A percentile compares a stretch with the other conserved stretches of the same genome.
These are phyloP conservation scores for Pseudococcus viburni DNA, from an alignment of 2,888 invertebrate genomes.

Conservation along the genomic window DNA sequence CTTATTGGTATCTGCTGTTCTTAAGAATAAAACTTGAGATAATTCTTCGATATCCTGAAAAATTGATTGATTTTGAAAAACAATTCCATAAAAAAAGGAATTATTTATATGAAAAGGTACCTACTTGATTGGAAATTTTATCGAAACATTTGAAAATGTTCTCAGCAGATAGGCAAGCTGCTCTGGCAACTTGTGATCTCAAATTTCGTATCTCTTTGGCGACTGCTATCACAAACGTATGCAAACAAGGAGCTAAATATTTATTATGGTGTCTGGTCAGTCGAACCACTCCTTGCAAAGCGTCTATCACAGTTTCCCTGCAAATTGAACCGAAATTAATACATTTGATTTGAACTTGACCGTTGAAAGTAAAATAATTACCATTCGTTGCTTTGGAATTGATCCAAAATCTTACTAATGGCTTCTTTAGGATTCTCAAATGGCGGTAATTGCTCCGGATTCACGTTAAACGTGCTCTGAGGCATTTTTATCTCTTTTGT, in stretches of 20 bases:
- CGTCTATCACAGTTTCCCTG: constrained; percentile 83
- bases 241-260: constrained; percentile 76
- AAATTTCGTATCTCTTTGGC: constrained; percentile 88
- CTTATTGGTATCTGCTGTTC: constrained; percentile 94
- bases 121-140: constrained; percentile 76
- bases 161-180: constrained; percentile 86
- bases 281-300: constrained; percentile 79
- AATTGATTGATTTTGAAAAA: neutral
- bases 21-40: constrained; percentile 84
- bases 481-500: constrained; percentile 66
- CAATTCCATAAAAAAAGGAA: too few species aligned
- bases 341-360: neutral
- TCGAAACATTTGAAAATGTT: constrained; percentile 81
- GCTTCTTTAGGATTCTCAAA: constrained; percentile 79
- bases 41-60: constrained; percentile 88
- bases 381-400: constrained; percentile 83
- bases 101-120: neutral
- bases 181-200: constrained; percentile 91
- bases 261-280: constrained; percentile 80
- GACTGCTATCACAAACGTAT: constrained; percentile 78
- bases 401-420: constrained; percentile 76
- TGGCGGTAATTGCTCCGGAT: constrained; percentile 72
- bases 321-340: constrained; percentile 59
- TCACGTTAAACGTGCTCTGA: constrained; percentile 64
- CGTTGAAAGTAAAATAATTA: constrained; percentile 68